Conservation (phyloP, 2,888 invertebrate genomes). For the Sussaba pulchella region DNA sequence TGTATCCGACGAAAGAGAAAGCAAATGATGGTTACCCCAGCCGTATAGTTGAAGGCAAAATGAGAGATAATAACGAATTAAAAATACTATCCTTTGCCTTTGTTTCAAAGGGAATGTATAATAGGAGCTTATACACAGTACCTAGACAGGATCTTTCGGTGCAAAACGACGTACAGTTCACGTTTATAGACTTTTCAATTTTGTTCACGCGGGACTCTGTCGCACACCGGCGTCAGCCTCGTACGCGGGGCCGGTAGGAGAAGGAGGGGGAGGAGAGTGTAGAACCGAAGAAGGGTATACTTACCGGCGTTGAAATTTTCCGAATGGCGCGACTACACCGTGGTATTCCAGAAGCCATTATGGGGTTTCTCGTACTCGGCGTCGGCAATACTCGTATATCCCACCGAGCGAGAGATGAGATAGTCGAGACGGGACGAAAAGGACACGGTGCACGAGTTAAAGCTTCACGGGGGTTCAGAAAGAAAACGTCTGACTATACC, state of each 20-base stretch:
- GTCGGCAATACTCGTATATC: conserved; percentile 41
- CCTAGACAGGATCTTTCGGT: conserved; percentile 23
- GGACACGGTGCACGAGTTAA: conserved; percentile 24
- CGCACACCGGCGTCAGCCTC: conserved; percentile 33
- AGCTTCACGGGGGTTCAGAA: conserved; percentile 19
- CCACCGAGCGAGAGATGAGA: conserved; percentile 35
- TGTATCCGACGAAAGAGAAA: too few relatives aligned
- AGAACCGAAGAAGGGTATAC: conserved; percentile 49
- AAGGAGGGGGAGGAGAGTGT: background rate
- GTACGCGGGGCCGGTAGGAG: conserved; percentile 3
- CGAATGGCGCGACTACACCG: conserved; percentile 28
- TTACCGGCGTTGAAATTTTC: conserved; percentile 59
- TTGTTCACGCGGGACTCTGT: conserved; percentile 39
- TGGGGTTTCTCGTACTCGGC: conserved; percentile 34
- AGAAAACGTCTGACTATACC: conserved; percentile 37
- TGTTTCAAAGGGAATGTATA: background rate
- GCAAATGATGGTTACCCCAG: background rate
- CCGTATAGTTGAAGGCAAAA: background rate
- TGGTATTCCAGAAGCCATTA: conserved; percentile 62
- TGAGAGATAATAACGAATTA: conserved; percentile 8
- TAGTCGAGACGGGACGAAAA: conserved; percentile 21
- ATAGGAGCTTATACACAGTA: background rate
- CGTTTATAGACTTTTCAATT: conserved; percentile 67
- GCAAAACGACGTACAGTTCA: conserved; percentile 52
- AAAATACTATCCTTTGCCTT: background rate